Percentiles rank a stretch among this genome's conserved stretches.
These are phyloP conservation scores for Charanyca ferruginea DNA, from an alignment of 2,888 invertebrate species.

Conservation along the genomic window DNA sequence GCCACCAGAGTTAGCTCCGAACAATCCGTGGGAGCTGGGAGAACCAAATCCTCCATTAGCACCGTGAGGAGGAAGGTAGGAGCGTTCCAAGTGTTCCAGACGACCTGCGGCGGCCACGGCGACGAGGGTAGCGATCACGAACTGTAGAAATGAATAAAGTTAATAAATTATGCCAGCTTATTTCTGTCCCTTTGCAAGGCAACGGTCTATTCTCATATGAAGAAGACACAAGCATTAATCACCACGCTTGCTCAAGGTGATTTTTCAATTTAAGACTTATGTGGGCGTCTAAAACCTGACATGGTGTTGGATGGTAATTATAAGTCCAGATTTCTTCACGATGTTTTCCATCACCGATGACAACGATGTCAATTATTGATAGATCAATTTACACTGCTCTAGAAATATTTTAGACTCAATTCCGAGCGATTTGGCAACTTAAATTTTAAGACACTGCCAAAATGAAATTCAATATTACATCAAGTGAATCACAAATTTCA, in stretches of 20 bases:
- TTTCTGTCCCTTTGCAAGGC: no score
- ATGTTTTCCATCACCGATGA: no score
- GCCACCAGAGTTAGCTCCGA: slow-evolving; percentile 45
- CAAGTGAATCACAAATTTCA: not conserved
- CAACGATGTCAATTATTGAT: no score
- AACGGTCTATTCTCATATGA: no score
- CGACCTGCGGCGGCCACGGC: slow-evolving; percentile 82
- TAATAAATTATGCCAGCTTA: no score
- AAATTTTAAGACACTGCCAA: not conserved
- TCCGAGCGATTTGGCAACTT: accelerated
- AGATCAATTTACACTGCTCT: not conserved
- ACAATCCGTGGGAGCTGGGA: slow-evolving; percentile 55
- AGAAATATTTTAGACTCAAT: not conserved
- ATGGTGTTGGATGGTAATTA: no score
- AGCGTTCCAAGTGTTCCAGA: slow-evolving; percentile 83
- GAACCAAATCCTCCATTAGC: slow-evolving; percentile 44
- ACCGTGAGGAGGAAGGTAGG: slow-evolving; percentile 83
- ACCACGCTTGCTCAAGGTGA: no score
- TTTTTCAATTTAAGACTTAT: no score
- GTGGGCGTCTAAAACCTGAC: no score
- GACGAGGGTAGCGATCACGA: slow-evolving; percentile 81
- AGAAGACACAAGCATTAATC: no score
- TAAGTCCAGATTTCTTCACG: no score
- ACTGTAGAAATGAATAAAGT: no score
- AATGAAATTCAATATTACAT: not conserved